phyloP scores from a whole-genome alignment of 2,888 invertebrate genomes.

The Lasioglossum villosulum region DNA sequence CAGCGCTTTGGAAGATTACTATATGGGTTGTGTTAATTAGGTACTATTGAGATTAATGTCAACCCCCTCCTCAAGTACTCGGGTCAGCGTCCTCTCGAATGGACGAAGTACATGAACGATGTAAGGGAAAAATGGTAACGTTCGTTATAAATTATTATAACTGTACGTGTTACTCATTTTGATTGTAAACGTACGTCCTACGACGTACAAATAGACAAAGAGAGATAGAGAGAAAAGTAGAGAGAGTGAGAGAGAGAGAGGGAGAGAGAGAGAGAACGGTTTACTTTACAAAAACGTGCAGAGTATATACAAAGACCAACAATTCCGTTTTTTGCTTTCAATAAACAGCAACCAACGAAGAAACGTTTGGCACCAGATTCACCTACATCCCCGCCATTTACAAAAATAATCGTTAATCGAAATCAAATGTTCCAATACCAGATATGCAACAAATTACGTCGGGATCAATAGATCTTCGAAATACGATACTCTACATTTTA shows the following conservation, averaged over 20 bases:
- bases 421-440: conserved; percentile 20
- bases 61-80: conserved; percentile 25
- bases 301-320: conserved; percentile 27
- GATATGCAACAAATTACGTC: conserved; percentile 33
- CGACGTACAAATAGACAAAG: conserved; percentile 30
- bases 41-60: conserved; percentile 36
- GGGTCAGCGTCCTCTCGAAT: conserved; percentile 27
- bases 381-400: conserved; percentile 11
- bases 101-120: conserved; percentile 35
- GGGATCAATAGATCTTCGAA: conserved; percentile 30
- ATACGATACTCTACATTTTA: conserved; percentile 2
- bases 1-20: conserved; percentile 32
- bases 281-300: conserved; percentile 22
- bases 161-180: conserved; percentile 27
- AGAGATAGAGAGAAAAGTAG: neutral
- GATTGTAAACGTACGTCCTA: conserved; percentile 26
- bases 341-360: conserved; percentile 13
- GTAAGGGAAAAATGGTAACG: conserved; percentile 48
- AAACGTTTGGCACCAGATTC: conserved; percentile 58
- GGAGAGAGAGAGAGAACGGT: neutral
- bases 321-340: conserved; percentile 14
- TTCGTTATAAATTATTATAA: conserved; percentile 42
- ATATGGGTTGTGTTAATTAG: conserved; percentile 22
- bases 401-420: conserved; percentile 22
- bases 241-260: neutral